phyloP scores from a whole-genome alignment of 1,140 invertebrate species.

The Pseudobourletiella spinata region DNA sequence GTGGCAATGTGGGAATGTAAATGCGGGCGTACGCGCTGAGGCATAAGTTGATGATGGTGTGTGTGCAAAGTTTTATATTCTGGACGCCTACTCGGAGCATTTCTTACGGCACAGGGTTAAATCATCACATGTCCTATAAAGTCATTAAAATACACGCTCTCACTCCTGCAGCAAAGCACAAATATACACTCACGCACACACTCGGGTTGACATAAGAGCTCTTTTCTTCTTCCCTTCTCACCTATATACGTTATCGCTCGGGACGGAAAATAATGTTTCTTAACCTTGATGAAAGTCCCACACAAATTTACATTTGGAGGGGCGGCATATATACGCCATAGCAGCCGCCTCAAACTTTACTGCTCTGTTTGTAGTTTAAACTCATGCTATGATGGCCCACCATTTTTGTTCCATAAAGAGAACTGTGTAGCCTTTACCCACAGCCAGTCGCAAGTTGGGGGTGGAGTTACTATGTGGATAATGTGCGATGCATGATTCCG shows the following conservation, averaged over 20 bases:
- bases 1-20: too few relatives aligned
- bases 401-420: background rate
- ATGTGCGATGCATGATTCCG: conserved; percentile 8
- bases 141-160: background rate
- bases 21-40: too few relatives aligned
- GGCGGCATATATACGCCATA: background rate
- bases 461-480: conserved; percentile 1
- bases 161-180: background rate
- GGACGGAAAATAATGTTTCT: background rate
- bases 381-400: background rate
- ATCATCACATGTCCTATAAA: background rate
- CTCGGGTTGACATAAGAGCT: too few relatives aligned
- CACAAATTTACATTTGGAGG: background rate
- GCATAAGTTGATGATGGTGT: too few relatives aligned
- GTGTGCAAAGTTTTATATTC: too few relatives aligned
- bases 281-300: conserved; percentile 7
- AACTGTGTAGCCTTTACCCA: too few relatives aligned
- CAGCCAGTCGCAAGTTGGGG: background rate
- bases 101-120: background rate
- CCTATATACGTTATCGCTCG: too few relatives aligned
- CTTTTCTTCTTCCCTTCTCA: too few relatives aligned
- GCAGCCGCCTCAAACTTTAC: background rate
- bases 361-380: background rate
- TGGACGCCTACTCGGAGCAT: too few relatives aligned
- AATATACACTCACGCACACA: background rate